These are phyloP conservation scores for Germaria angustata DNA, from an alignment of 2,888 invertebrate species.

Conservation along the genomic window DNA sequence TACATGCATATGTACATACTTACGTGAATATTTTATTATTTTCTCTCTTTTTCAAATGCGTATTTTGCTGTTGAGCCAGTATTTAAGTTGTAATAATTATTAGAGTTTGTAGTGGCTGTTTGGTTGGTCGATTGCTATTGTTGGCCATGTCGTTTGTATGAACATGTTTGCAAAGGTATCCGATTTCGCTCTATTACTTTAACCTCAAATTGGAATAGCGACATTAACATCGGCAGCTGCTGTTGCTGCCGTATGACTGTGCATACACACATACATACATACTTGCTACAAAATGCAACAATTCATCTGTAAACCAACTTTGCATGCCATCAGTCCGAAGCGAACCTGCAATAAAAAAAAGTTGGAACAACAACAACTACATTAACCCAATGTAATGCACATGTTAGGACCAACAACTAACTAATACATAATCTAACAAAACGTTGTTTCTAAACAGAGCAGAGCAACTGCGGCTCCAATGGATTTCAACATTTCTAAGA, in stretches of 20 bases:
- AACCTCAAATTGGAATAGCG: constrained; percentile 59
- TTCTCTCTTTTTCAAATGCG: background rate
- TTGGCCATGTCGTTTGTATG: background rate
- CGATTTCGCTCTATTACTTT: constrained; percentile 58
- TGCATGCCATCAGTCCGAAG: constrained; percentile 41
- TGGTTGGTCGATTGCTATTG: constrained; percentile 35
- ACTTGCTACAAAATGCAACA: background rate
- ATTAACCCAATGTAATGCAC: background rate
- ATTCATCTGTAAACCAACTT: constrained; percentile 54
- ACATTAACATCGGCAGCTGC: constrained; percentile 22
- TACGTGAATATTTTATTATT: too few species aligned
- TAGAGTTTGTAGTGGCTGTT: constrained; percentile 32
- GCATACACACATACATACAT: background rate
- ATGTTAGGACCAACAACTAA: background rate
- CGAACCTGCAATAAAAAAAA: background rate
- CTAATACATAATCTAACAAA: background rate
- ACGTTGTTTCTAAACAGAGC: constrained; percentile 9
- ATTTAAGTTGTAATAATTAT: constrained; percentile 47
- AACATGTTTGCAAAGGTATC: constrained; percentile 50
- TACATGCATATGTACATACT: too few species aligned
- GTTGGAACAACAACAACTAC: background rate
- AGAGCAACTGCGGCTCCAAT: background rate
- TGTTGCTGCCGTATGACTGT: background rate
- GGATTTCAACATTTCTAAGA: background rate
- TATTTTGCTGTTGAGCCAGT: background rate